Percentiles rank a stretch among this genome's conserved stretches.
phyloP scores from a whole-genome alignment of 2,888 invertebrate species.

The Macaria notata region DNA sequence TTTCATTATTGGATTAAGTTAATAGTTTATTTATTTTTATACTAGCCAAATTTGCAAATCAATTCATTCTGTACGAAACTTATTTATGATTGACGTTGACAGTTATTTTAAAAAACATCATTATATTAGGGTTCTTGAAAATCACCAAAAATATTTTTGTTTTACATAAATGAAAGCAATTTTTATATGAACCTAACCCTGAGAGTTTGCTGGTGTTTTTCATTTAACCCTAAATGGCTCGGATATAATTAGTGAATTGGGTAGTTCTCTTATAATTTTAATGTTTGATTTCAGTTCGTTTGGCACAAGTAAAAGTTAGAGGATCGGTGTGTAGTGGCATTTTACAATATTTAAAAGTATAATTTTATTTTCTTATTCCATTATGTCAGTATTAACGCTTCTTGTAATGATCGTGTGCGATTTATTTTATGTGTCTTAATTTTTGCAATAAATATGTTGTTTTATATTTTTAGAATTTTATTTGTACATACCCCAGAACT shows the following conservation, averaged over 20 bases:
- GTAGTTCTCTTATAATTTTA: slow-evolving; percentile 22
- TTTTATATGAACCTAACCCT: too few species aligned
- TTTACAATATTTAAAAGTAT: slow-evolving; percentile 26
- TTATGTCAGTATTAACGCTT: slow-evolving; percentile 46
- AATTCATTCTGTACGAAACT: too few species aligned
- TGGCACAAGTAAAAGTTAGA: slow-evolving; percentile 61
- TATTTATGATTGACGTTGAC: too few species aligned
- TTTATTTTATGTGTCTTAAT: slow-evolving; percentile 13
- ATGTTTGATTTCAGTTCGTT: slow-evolving; percentile 77
- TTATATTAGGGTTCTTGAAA: too few species aligned
- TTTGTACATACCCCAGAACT: not conserved
- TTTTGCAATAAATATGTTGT: slow-evolving; percentile 21
- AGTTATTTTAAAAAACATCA: too few species aligned
- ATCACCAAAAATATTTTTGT: too few species aligned
- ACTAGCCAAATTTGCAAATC: too few species aligned
- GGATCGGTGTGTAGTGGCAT: slow-evolving; percentile 71
- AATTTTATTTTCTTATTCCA: slow-evolving; percentile 36
- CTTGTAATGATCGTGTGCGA: slow-evolving; percentile 30
- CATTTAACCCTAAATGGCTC: too few species aligned
- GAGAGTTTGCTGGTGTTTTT: too few species aligned
- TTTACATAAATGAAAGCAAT: too few species aligned
- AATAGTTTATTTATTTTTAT: too few species aligned
- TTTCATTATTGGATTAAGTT: too few species aligned
- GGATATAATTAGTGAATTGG: not conserved
- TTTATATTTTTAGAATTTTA: slow-evolving; percentile 1